These are phyloP conservation scores for Hylyphantes graminicola DNA, from an alignment of 1,140 invertebrate species.

Conservation along the genomic window DNA sequence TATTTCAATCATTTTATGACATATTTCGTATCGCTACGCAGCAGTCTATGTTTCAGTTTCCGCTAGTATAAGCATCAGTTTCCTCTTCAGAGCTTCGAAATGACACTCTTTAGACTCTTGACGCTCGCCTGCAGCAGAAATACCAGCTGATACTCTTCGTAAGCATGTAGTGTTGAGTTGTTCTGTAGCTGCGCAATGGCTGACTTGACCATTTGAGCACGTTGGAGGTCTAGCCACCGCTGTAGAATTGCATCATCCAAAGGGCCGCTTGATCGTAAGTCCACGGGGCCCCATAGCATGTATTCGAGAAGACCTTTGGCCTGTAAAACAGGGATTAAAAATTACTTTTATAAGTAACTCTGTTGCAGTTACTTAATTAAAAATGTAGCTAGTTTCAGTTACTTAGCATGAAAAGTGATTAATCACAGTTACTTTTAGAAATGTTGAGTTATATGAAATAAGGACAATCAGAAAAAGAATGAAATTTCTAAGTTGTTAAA, in stretches of 20 bases:
- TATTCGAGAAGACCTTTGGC: slow-evolving; percentile 83
- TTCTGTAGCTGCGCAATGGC: slow-evolving; percentile 18
- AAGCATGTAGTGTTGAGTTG: slow-evolving; percentile 6
- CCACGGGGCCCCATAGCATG: slow-evolving; percentile 81
- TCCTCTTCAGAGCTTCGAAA: background rate
- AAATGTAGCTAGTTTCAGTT: too few species aligned
- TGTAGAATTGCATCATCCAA: slow-evolving; percentile 22
- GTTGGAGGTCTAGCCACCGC: slow-evolving; percentile 51
- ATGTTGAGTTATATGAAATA: too few species aligned
- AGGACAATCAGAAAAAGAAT: too few species aligned
- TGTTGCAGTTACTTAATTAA: too few species aligned
- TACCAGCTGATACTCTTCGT: slow-evolving; percentile 48
- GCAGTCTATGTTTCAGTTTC: too few species aligned
- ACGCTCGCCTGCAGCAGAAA: slow-evolving; percentile 47
- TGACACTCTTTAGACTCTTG: slow-evolving; percentile 45
- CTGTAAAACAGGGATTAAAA: slow-evolving; percentile 59
- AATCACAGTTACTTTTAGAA: too few species aligned
- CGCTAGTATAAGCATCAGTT: too few species aligned
- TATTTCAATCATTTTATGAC: too few species aligned
- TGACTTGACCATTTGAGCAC: slow-evolving; percentile 53
- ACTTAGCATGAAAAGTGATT: too few species aligned
- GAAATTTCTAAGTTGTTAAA: too few species aligned
- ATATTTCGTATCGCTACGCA: too few species aligned
- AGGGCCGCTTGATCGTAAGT: slow-evolving; percentile 1
- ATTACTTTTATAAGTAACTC: too few species aligned